Conservation (phyloP, 2,888 invertebrate species). For the Drosophila limbata region DNA sequence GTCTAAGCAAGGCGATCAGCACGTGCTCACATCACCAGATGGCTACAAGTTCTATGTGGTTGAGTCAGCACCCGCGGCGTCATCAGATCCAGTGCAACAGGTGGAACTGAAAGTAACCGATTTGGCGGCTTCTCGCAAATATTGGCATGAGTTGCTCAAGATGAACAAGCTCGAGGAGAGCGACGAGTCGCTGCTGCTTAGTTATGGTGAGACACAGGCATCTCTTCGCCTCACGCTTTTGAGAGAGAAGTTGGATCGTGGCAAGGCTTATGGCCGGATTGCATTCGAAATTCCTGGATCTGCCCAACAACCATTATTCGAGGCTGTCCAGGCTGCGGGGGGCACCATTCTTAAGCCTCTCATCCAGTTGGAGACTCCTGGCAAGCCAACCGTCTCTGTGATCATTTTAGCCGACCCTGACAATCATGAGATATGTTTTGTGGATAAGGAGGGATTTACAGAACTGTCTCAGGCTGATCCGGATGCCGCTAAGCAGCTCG, state of each 20-base stretch:
- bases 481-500: conserved; percentile 91
- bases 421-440: conserved; percentile 99
- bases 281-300: conserved; percentile 95
- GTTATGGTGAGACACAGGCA: conserved; percentile 90
- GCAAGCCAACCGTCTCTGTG: conserved; percentile 97
- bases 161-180: conserved; percentile 90
- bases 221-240: conserved; percentile 89
- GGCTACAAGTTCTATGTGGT: conserved; percentile 95
- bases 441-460: conserved; percentile 97
- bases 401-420: conserved; percentile 99
- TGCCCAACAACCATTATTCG: conserved; percentile 91
- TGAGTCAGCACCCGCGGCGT: conserved; percentile 88
- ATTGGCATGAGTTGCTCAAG: conserved; percentile 93
- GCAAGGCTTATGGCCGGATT: conserved; percentile 96
- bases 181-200: conserved; percentile 88
- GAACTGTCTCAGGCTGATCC: conserved; percentile 95
- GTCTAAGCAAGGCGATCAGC: conserved; percentile 87
- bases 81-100: conserved; percentile 92
- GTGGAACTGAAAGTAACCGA: conserved; percentile 92
- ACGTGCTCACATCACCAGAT: conserved; percentile 93
- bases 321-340: conserved; percentile 89
- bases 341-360: conserved; percentile 94
- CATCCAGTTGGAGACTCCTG: conserved; percentile 97
- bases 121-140: conserved; percentile 90
- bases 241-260: conserved; percentile 89